Conservation (phyloP, 2,113 vertebrate species). For the Sciurus niger region DNA sequence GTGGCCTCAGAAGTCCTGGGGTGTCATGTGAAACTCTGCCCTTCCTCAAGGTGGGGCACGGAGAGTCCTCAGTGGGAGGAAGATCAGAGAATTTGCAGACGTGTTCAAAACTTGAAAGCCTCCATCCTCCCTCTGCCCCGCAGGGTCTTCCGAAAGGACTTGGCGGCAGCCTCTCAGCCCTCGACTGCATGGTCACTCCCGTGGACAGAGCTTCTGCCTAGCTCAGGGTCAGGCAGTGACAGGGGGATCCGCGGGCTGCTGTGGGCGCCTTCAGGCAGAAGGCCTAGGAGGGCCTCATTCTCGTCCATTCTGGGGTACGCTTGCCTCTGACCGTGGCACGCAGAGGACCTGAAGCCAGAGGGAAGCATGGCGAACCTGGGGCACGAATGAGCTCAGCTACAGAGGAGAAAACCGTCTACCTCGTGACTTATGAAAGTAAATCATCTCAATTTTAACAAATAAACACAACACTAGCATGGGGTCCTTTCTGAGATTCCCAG, state of each 20-base stretch:
- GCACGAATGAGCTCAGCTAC: not conserved
- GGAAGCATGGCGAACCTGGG: not conserved
- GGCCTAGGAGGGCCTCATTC: not conserved
- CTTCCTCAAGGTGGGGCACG: not conserved
- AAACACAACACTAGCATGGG: not conserved
- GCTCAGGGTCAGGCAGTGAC: not conserved
- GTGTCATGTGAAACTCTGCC: not conserved
- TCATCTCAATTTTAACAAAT: constrained; percentile 20
- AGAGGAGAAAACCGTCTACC: not conserved
- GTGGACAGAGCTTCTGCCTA: not conserved
- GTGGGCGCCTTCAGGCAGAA: not conserved
- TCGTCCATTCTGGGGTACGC: not conserved
- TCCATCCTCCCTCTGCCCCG: not conserved
- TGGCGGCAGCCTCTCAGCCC: not conserved
- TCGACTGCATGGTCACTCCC: not conserved
- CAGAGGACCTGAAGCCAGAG: not conserved
- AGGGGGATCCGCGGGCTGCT: not conserved
- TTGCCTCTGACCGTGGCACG: not conserved
- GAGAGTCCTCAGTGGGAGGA: not conserved
- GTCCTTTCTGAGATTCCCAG: not conserved
- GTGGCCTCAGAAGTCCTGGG: not conserved
- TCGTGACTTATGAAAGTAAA: not conserved
- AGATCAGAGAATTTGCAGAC: not conserved
- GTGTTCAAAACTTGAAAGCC: not conserved
- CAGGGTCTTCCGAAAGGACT: not conserved